Base-by-base conservation (phyloP, 1,140 invertebrate genomes). In the Ostrea edulis region DNA sequence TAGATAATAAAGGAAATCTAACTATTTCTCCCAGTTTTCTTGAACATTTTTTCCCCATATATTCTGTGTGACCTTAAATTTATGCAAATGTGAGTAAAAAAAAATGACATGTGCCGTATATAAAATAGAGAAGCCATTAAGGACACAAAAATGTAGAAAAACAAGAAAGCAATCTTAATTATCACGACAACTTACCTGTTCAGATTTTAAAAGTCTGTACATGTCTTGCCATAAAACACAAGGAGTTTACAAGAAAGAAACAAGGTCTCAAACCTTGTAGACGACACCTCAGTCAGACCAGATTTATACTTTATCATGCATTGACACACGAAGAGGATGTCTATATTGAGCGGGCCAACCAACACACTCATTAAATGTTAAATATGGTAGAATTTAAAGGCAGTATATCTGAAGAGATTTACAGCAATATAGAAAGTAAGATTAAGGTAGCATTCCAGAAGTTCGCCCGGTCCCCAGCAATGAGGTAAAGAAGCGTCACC, bases 231-330 rank as follows among this genome's bases (percentile, higher is more conserved):
- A 29, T 12, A 25, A 29, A 77, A 77, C 29, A 77, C 68, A 77
- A 77, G 68, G 8, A 14, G 35, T 71, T 77, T 77, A 77, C 68
- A 77, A 77, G 68, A 25, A 29, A 77, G 14, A 25, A 77, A 77
- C 68, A 77, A 77, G 68, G 25, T 77, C 17, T 62, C 58, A 62
- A 62, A 62, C 20, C n/a, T n/a, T 20, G 17, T n/a, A 62, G 14
- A 12, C 68, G 68, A 25, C 68, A 77, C 68, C 29, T 29, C 9
- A 9, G 29, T 77, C 25, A 17, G 68, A n/a, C 25, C 29, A 77
- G 68, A 77, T 77, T 77, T 77, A 77, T 77, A 35, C 29, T 44
- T 77, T 77, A 77, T 77, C 68, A 77, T 77, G 68, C 8, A 35
- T 4, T 77, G 68, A 77, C 68, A 77, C 68, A 77, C 25, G 22